Conservation (phyloP, 2,888 invertebrate genomes). For the Eilema sororculum region DNA sequence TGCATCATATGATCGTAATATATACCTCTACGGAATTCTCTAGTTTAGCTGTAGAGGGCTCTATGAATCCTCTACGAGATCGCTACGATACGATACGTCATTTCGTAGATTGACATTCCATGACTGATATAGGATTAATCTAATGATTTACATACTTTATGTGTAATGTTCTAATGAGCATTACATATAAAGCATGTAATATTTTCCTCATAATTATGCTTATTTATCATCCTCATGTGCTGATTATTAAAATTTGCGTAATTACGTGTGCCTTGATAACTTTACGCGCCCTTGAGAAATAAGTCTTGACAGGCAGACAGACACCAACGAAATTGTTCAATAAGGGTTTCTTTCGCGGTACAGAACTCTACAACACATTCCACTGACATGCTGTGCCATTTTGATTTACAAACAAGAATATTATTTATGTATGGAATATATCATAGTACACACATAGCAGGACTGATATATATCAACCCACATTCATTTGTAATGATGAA, state of each 20-base stretch:
- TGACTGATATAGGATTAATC: constrained; percentile 35
- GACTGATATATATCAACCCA: not conserved
- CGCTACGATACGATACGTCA: constrained; percentile 12
- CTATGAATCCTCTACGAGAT: constrained; percentile 7
- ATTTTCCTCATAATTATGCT: no score
- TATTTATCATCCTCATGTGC: no score
- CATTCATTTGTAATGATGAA: not conserved
- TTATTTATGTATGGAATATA: not conserved
- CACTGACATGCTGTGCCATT: not conserved
- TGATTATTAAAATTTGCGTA: not conserved
- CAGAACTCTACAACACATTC: not conserved
- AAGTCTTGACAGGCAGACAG: not conserved
- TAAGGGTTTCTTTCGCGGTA: not conserved
- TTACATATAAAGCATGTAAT: constrained; percentile 37
- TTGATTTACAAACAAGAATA: not conserved
- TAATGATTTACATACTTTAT: no score
- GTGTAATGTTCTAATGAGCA: no score
- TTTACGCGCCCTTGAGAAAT: not conserved
- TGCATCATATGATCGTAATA: constrained; percentile 73
- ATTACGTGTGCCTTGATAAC: not conserved
- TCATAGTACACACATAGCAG: not conserved
- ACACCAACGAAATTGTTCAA: no score
- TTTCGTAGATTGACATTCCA: constrained; percentile 50
- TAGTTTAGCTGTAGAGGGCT: constrained; percentile 40
- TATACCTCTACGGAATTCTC: constrained; percentile 60